These are phyloP conservation scores for Leucoptera coffeella DNA, from an alignment of 2,888 invertebrate species.

Conservation along the genomic window DNA sequence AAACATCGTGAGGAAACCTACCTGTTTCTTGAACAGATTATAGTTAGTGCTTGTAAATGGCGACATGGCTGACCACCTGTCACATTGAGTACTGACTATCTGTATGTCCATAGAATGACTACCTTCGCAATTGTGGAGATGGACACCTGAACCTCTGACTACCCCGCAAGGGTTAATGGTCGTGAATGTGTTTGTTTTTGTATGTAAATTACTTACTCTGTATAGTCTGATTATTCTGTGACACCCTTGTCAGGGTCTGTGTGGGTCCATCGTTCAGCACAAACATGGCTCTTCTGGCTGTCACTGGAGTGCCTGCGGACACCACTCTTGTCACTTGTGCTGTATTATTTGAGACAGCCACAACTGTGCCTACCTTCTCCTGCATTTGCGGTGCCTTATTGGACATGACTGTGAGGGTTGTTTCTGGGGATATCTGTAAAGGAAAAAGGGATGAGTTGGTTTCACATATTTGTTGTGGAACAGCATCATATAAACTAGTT, in stretches of 20 bases:
- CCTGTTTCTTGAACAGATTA: too few species aligned
- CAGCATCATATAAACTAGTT: too few species aligned
- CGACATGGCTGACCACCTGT: too few species aligned
- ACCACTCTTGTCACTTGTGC: conserved; percentile 40
- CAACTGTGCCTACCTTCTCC: conserved; percentile 40
- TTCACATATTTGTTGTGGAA: too few species aligned
- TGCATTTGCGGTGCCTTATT: conserved; percentile 46
- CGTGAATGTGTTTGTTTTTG: too few species aligned
- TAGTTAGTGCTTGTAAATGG: too few species aligned
- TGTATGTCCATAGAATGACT: too few species aligned
- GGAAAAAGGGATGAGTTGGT: conserved; percentile 1
- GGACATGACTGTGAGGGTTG: conserved; percentile 44
- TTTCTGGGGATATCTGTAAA: conserved; percentile 43
- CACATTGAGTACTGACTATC: too few species aligned
- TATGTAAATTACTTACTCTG: conserved; percentile 40
- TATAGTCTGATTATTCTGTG: conserved; percentile 44
- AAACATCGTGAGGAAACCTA: too few species aligned
- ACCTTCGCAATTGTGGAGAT: too few species aligned
- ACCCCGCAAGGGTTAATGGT: too few species aligned
- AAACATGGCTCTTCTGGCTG: conserved; percentile 37
- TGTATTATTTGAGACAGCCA: conserved; percentile 33
- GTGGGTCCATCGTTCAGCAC: conserved; percentile 37
- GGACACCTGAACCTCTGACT: too few species aligned
- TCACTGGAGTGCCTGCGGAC: conserved; percentile 26
- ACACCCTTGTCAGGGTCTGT: conserved; percentile 33